These are phyloP conservation scores for Myotis daubentonii DNA, from an alignment of 2,797 vertebrate species.

Conservation along the genomic window DNA sequence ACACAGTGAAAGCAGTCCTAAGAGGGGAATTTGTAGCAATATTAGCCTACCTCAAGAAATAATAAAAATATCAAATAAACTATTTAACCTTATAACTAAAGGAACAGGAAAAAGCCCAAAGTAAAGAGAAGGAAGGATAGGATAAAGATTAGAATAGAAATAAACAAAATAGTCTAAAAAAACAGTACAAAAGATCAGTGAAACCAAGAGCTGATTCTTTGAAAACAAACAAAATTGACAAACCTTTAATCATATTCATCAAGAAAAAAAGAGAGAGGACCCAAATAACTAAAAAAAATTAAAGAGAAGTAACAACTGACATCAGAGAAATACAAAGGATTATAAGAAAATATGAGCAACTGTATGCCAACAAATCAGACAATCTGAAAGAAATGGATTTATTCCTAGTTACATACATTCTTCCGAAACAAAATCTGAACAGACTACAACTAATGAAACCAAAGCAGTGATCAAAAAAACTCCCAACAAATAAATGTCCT, in stretches of 20 bases:
- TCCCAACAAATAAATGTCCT: neutral
- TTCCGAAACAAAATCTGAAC: neutral
- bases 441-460: neutral
- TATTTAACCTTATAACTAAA: neutral
- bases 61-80: neutral
- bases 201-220: neutral
- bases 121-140: neutral
- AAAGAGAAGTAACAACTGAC: neutral
- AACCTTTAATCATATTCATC: neutral
- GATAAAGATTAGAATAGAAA: neutral
- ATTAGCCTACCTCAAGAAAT: neutral
- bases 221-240: neutral
- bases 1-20: neutral
- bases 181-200: neutral
- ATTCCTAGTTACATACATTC: neutral
- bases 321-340: neutral
- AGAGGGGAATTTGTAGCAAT: neutral
- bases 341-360: neutral
- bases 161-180: neutral
- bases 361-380: neutral
- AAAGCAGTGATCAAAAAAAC: neutral
- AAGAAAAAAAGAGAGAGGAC: neutral
- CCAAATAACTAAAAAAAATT: neutral
- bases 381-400: neutral
- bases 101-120: neutral